phyloP scores from a whole-genome alignment of 2,113 vertebrate genomes.

The Pseudolaguvia tuberculata region DNA sequence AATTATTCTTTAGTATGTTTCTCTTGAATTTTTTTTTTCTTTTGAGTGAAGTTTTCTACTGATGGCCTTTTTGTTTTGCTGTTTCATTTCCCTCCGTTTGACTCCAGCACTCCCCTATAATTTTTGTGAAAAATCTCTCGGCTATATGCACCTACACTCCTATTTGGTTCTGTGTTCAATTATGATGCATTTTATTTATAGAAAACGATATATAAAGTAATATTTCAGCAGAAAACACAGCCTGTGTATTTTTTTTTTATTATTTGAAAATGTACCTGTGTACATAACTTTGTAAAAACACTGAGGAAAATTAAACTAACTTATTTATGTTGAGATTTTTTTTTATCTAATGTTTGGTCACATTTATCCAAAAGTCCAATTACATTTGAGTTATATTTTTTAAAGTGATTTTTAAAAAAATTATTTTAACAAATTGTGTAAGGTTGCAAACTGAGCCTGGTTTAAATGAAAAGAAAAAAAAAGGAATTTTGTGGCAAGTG shows the following conservation, averaged over 20 bases:
- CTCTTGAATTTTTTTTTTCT: background rate
- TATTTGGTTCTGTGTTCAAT: conserved; percentile 45
- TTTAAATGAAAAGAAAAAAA: conserved; percentile 38
- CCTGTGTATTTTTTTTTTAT: conserved; percentile 78
- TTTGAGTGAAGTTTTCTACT: conserved; percentile 44
- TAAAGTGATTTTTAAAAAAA: conserved; percentile 75
- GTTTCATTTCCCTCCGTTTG: conserved; percentile 30
- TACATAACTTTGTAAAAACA: conserved; percentile 99
- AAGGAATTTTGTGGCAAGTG: conserved; percentile 64
- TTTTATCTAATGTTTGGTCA: conserved; percentile 79
- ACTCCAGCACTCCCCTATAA: conserved; percentile 22
- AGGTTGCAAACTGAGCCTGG: conserved; percentile 98
- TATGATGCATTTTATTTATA: conserved; percentile 53
- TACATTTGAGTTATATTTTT: conserved; percentile 89
- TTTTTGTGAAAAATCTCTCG: conserved; percentile 14
- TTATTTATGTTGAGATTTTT: conserved; percentile 95
- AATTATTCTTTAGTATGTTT: conserved; percentile 45
- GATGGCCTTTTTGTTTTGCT: conserved; percentile 20
- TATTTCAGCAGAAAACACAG: conserved; percentile 62
- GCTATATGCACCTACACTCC: conserved; percentile 38
- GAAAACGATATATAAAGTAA: conserved; percentile 52
- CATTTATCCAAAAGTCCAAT: conserved; percentile 81
- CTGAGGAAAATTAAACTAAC: conserved; percentile 99
- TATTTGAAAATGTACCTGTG: conserved; percentile 88
- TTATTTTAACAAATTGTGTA: conserved; percentile 73